Conservation (phyloP, 2,797 vertebrate species). For the Hoplostethus atlanticus region DNA sequence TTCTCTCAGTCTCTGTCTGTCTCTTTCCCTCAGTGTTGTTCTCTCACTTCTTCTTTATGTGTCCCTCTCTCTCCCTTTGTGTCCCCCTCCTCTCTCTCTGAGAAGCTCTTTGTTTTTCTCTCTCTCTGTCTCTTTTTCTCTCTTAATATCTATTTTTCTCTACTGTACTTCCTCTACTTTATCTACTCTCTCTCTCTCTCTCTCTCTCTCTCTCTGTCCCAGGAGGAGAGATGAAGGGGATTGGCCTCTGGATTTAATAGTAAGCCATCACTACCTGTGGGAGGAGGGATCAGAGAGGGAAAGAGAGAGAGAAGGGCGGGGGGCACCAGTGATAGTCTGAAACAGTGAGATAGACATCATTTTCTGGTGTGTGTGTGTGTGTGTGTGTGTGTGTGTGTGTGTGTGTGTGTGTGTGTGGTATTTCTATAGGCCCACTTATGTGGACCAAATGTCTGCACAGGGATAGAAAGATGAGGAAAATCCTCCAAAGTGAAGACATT, state of each 20-base stretch:
- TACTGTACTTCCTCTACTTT: slow-evolving; percentile 5
- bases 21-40: neutral
- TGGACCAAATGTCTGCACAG: too few species aligned
- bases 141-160: slow-evolving; percentile 11
- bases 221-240: slow-evolving; percentile 50
- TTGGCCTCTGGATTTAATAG: slow-evolving; percentile 61
- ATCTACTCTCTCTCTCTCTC: neutral
- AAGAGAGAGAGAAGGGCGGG: slow-evolving; percentile 1
- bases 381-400: slow-evolving; percentile 23
- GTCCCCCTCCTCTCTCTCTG: neutral
- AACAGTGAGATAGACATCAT: slow-evolving; percentile 4
- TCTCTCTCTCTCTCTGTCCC: slow-evolving; percentile 32
- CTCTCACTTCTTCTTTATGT: neutral
- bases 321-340: slow-evolving; percentile 8
- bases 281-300: slow-evolving; percentile 57
- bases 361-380: slow-evolving; percentile 16
- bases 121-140: slow-evolving; percentile 7
- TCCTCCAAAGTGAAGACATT: too few species aligned
- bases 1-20: neutral
- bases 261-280: slow-evolving; percentile 62
- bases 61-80: neutral
- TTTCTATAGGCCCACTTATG: too few species aligned
- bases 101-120: neutral
- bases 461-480: too few species aligned
- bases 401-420: slow-evolving; percentile 26